Evolutionary conservation across 2,113 vertebrate species (phyloP).

Genomic region (Leucopsar rothschildi): DNA sequence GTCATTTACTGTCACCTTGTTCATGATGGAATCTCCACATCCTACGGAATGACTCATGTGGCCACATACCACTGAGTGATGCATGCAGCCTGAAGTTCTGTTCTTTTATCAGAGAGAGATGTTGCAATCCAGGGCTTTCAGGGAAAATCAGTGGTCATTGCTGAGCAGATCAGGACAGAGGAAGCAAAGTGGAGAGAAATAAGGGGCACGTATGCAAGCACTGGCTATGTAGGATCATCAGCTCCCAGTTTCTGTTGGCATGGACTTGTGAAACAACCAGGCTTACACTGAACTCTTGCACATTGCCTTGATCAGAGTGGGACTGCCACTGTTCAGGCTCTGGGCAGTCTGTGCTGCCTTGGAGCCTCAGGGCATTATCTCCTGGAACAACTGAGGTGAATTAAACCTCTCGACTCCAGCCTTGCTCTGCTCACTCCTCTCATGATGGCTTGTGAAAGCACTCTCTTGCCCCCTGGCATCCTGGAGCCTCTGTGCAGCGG

Average conservation of each 20-base stretch:
- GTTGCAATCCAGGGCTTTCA: neutral
- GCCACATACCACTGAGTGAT: neutral
- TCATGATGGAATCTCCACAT: neutral
- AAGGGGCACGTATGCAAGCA: neutral
- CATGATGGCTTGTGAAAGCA: neutral
- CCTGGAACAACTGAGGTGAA: neutral
- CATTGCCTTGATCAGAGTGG: neutral
- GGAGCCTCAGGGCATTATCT: neutral
- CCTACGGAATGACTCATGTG: neutral
- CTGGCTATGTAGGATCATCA: neutral
- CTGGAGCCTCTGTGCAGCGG: neutral
- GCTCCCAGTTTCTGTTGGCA: neutral
- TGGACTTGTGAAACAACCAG: neutral
- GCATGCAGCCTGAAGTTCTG: neutral
- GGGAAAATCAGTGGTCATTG: neutral
- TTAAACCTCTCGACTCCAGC: neutral
- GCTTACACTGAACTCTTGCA: neutral
- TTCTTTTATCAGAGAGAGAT: neutral
- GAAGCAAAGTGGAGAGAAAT: neutral
- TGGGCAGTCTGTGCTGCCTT: neutral
- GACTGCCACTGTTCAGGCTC: neutral
- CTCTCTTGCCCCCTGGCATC: rapidly evolving
- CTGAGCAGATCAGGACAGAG: neutral
- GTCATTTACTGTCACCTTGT: neutral
- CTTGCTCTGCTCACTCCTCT: neutral